Percentiles rank a stretch among this genome's conserved stretches.
phyloP scores from a whole-genome alignment of 2,113 vertebrate genomes.

The Microtus pennsylvanicus region DNA sequence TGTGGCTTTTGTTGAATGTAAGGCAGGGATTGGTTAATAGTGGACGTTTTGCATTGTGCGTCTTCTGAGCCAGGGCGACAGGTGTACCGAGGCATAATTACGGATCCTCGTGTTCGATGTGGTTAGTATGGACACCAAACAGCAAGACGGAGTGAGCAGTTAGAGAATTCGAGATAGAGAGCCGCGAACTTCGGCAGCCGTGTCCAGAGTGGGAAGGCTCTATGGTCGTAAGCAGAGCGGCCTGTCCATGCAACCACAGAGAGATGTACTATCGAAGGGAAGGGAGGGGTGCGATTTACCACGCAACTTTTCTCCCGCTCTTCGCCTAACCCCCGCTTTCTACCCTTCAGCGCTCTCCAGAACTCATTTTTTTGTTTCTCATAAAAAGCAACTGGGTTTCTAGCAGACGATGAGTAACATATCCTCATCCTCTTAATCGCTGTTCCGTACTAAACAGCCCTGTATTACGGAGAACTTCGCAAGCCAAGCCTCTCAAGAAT shows the following conservation, averaged over 20 bases:
- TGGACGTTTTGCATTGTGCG: background rate
- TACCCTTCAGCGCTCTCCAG: background rate
- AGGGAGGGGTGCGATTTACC: background rate
- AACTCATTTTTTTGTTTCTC: background rate
- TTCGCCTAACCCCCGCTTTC: background rate
- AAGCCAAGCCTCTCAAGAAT: background rate
- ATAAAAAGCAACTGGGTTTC: background rate
- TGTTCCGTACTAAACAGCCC: background rate
- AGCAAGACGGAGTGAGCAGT: background rate
- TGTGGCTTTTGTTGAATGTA: background rate
- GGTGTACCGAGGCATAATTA: constrained; percentile 21
- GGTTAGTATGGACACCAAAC: background rate
- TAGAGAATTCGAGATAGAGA: background rate
- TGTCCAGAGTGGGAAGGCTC: background rate
- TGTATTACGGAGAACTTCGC: background rate
- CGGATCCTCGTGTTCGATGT: background rate
- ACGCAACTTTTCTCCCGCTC: background rate
- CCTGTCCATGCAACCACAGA: constrained; percentile 5
- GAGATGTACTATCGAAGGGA: background rate
- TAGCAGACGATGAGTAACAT: background rate
- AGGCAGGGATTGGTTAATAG: background rate
- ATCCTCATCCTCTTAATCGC: background rate
- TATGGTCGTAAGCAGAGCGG: background rate
- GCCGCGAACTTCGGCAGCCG: background rate
- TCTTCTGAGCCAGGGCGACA: constrained; percentile 37